Percentiles rank a stretch among this genome's conserved stretches.
These are phyloP conservation scores for Amia ocellicauda DNA, from an alignment of 2,113 vertebrate species.

Conservation along the genomic window DNA sequence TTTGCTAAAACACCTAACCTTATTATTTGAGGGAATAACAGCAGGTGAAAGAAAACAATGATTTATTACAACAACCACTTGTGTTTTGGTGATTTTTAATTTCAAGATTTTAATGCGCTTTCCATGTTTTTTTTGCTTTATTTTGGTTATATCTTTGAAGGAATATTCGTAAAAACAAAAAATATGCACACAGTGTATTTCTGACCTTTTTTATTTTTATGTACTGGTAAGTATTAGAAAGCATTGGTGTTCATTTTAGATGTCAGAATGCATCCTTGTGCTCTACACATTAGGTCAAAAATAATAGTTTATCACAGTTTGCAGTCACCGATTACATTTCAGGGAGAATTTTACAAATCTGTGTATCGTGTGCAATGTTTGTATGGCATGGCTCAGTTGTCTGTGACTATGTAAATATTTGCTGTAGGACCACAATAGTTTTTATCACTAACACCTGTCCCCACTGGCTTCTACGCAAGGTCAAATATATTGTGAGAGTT, in stretches of 20 bases:
- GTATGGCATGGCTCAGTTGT: slow-evolving; percentile 45
- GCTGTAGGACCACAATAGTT: neutral
- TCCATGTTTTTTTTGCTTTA: no score
- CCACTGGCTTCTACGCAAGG: slow-evolving; percentile 37
- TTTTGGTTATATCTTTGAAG: no score
- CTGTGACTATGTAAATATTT: slow-evolving; percentile 49
- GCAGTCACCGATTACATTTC: no score
- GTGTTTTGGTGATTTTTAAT: slow-evolving; percentile 2
- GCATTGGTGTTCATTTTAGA: no score
- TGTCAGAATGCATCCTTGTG: no score
- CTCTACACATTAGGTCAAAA: no score
- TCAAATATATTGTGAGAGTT: slow-evolving; percentile 23
- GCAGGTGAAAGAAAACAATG: neutral
- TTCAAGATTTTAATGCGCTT: slow-evolving; percentile 3
- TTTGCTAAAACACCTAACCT: slow-evolving; percentile 20
- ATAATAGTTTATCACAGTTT: no score
- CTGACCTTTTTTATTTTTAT: no score
- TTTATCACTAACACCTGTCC: slow-evolving; percentile 54
- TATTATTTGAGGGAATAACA: slow-evolving; percentile 5
- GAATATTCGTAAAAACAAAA: no score
- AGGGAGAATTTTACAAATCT: neutral
- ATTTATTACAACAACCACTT: slow-evolving; percentile 6
- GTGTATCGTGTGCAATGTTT: slow-evolving; percentile 34
- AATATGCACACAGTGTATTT: no score
- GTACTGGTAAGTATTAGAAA: no score